Percentiles rank a stretch among this genome's conserved stretches.
Evolutionary conservation across 92 coral and sea anemone genomes (phyloP).

Genomic region (Porites divaricata): DNA sequence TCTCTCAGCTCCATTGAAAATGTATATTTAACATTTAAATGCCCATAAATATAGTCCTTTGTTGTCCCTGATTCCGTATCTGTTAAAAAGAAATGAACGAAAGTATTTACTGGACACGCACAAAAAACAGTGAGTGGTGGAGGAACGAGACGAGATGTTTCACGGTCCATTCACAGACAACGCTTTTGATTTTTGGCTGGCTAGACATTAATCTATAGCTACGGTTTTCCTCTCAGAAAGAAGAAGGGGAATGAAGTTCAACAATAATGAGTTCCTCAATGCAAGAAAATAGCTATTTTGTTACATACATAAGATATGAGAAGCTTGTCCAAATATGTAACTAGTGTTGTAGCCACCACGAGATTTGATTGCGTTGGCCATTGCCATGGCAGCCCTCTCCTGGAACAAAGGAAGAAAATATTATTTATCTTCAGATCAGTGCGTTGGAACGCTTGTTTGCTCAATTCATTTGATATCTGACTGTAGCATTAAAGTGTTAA

Average conservation of each 20-base stretch:
- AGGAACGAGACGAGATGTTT: background rate
- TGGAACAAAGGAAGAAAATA: background rate
- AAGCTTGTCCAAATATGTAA: constrained; percentile 65
- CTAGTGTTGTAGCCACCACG: constrained; percentile 39
- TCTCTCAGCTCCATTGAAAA: constrained; percentile 85
- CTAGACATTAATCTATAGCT: no score
- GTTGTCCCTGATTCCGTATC: constrained; percentile 80
- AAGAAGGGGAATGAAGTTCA: no score
- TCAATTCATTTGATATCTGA: no score
- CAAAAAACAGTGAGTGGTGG: background rate
- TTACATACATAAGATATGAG: constrained; percentile 72
- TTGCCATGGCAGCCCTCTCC: constrained; percentile 64
- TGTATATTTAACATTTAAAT: constrained; percentile 67
- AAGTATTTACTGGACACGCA: background rate
- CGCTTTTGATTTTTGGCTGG: no score
- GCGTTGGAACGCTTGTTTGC: no score
- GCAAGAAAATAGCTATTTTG: no score
- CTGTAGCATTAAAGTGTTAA: no score
- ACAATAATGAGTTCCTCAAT: no score
- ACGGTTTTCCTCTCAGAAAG: no score
- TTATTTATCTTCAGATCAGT: no score
- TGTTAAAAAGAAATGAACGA: constrained; percentile 5
- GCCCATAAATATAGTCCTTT: constrained; percentile 81
- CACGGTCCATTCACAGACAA: no score
- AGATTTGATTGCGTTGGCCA: constrained; percentile 46